These are phyloP conservation scores for Colossoma macropomum DNA, from an alignment of 2,113 vertebrate genomes.

Conservation along the genomic window DNA sequence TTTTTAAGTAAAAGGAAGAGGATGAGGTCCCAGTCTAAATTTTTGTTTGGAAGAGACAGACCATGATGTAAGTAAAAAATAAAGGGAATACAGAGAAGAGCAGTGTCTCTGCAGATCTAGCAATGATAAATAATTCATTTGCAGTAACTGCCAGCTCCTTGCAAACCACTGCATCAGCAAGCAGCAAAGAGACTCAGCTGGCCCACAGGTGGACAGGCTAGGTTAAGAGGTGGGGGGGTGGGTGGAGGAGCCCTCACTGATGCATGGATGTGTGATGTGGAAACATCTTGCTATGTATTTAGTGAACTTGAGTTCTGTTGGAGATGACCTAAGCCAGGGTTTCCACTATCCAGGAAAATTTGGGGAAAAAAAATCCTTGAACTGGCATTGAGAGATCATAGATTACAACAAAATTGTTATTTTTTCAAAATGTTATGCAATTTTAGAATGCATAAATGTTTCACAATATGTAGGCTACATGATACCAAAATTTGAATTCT, in stretches of 20 bases:
- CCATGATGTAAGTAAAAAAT: not conserved
- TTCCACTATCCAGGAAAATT: no score
- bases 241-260: not conserved
- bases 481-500: no score
- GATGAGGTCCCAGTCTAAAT: not conserved
- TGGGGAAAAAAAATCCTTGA: no score
- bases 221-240: slow-evolving; percentile 58
- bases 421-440: no score
- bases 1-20: not conserved
- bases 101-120: slow-evolving; percentile 46
- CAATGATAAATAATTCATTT: slow-evolving; percentile 68
- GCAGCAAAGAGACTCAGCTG: slow-evolving; percentile 29
- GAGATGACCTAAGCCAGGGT: no score
- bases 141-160: slow-evolving; percentile 59
- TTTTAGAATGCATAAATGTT: no score
- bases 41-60: not conserved
- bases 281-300: no score
- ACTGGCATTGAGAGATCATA: no score
- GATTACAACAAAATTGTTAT: no score
- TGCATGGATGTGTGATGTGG: no score
- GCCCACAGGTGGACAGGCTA: slow-evolving; percentile 62
- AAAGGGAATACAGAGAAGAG: not conserved
- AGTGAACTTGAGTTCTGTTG: no score
- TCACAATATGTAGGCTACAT: no score
- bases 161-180: slow-evolving; percentile 61